These are phyloP conservation scores for Noctua pronuba DNA, from an alignment of 2,888 invertebrate genomes.

Conservation along the genomic window DNA sequence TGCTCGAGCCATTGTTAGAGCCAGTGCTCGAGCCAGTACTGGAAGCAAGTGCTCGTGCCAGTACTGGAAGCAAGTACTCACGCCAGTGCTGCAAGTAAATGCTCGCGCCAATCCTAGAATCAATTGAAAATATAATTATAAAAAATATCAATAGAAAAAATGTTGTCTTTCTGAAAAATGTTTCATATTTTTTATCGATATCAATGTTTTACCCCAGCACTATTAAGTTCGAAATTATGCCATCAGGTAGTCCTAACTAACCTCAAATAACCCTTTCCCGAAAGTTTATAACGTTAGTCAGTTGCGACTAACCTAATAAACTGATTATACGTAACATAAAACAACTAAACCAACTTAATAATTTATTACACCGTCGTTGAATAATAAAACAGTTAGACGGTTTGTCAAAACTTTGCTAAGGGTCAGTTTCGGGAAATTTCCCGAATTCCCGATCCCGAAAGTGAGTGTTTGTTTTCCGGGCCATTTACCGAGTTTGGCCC, in stretches of 20 bases:
- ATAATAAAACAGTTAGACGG: conserved; percentile 56
- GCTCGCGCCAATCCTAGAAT: no score
- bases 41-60: no score
- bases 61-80: no score
- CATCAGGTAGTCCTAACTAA: conserved; percentile 54
- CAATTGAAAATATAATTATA: no score
- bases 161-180: no score
- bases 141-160: no score
- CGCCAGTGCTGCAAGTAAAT: no score
- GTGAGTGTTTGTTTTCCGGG: conserved; percentile 50
- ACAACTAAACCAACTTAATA: conserved; percentile 59
- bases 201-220: conserved; percentile 7
- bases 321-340: conserved; percentile 52
- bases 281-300: conserved; percentile 4
- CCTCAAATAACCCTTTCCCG: conserved; percentile 43
- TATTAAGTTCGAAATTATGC: conserved; percentile 20
- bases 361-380: conserved; percentile 55
- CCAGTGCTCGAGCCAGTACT: no score
- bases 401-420: conserved; percentile 52
- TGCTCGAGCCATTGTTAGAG: no score
- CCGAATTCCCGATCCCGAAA: conserved; percentile 12
- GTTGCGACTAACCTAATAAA: conserved; percentile 53
- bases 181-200: conserved; percentile 11
- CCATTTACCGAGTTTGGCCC: conserved; percentile 39
- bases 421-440: conserved; percentile 35